Conservation (phyloP, 2,113 vertebrate genomes). For the Indri indri region DNA sequence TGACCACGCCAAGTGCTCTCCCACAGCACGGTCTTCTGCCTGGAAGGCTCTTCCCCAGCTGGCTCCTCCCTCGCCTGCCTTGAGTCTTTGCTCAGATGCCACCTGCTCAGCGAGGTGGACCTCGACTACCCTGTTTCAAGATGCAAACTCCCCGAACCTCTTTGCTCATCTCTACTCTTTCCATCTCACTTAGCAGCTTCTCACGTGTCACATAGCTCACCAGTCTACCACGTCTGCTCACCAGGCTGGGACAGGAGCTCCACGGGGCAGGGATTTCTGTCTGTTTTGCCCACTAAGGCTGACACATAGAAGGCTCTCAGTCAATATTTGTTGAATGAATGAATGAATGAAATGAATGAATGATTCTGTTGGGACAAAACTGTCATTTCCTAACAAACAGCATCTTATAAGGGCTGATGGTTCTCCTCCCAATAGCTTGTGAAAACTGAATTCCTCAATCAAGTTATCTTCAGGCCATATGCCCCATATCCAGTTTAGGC, state of each 20-base stretch:
- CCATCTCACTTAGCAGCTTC: not conserved
- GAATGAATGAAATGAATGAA: not conserved
- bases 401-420: not conserved
- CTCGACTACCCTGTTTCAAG: not conserved
- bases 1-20: not conserved
- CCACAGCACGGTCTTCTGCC: not conserved
- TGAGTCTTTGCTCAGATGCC: not conserved
- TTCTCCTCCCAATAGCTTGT: not conserved
- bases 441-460: not conserved
- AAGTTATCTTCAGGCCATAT: not conserved
- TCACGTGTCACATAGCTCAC: not conserved
- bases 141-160: not conserved
- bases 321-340: not conserved
- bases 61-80: not conserved
- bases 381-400: not conserved
- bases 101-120: not conserved
- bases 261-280: not conserved
- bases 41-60: not conserved
- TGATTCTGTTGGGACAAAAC: not conserved
- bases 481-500: not conserved
- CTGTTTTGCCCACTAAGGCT: not conserved
- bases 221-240: not conserved
- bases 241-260: not conserved
- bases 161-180: not conserved
- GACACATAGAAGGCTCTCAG: not conserved